Evolutionary conservation across 2,888 invertebrate genomes (phyloP).

Genomic region (Thelaira solivaga): DNA sequence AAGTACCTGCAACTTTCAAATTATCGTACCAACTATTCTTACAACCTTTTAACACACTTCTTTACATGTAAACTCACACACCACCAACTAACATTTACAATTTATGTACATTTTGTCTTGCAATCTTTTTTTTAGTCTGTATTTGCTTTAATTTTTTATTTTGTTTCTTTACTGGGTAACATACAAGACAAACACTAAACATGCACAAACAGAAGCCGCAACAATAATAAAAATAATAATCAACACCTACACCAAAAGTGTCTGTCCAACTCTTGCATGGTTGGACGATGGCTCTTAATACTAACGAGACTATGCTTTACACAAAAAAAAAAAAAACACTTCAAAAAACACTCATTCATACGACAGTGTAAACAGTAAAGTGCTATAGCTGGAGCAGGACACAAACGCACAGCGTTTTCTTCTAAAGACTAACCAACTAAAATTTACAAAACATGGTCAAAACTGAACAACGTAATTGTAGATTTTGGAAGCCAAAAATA

Average conservation of each 20-base stretch:
- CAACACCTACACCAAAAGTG: conserved; percentile 48
- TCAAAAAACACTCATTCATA: background rate
- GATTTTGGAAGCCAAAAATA: no score
- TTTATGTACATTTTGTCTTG: conserved; percentile 14
- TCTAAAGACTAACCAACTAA: background rate
- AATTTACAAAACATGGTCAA: background rate
- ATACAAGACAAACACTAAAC: background rate
- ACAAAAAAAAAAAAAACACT: background rate
- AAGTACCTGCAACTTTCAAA: background rate
- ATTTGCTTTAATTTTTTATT: conserved; percentile 25
- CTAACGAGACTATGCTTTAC: background rate
- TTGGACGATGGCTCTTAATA: conserved; percentile 4
- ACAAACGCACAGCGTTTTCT: no score
- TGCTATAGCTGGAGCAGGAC: background rate
- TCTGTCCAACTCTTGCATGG: background rate
- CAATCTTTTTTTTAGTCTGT: conserved; percentile 15
- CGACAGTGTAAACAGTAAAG: conserved; percentile 20
- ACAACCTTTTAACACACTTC: background rate
- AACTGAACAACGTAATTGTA: no score
- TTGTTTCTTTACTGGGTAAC: background rate
- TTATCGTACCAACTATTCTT: background rate
- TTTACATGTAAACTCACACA: background rate
- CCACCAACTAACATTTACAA: conserved; percentile 10
- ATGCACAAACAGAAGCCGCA: conserved; percentile 50
- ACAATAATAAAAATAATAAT: conserved; percentile 54